Evolutionary conservation across 2,113 vertebrate genomes (phyloP), one percentile per base, ranked within the genome.

Genomic region (Todiramphus saurophagus): DNA sequence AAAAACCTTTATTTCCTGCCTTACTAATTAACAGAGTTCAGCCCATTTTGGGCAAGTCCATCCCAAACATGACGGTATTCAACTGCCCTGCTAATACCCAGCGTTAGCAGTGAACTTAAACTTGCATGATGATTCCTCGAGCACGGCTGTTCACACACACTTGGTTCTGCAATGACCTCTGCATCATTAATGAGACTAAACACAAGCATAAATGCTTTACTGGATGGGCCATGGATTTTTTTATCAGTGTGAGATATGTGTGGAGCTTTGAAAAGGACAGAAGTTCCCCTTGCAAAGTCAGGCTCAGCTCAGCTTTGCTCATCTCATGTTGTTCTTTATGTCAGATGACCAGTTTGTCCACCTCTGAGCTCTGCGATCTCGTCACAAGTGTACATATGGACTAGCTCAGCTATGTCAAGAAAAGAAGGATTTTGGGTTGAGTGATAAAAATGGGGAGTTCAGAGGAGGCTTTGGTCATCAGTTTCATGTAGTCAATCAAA

Each of bases 201-300:
- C 24, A 68, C 16, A 84, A 60, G 15, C 19, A 41, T 25, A 60
- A 76, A 68, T 41, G 24, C 48, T 73, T 72, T 66, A 11, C 62
- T 83, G 0, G 0, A 56, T 66, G 44, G 8, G 7, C n/a, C 3
- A 0, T 39, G 21, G 15, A n/a, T 8, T 53, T 73, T 91, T 33
- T 83, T 20, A 93, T 33, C 28, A 70, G 13, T 12, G 25, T 39
- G 43, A 83, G 14, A 5, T 51, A 24, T 11, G 13, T 58, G 55
- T 30, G 30, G 39, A 83, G 33, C 72, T 86, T 88, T 80, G n/a
- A 63, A 81, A 93, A 67, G 16, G 25, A 46, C 51, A 70, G 23
- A 69, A 88, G 10, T 31, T 89, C 51, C 30, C 11, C n/a, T 74
- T 75, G 33, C 20, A 88, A n/a, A 37, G 31, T 66, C 35, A 77